These are phyloP conservation scores for Tetramorium bicarinatum DNA, from an alignment of 2,888 invertebrate species.

Conservation along the genomic window DNA sequence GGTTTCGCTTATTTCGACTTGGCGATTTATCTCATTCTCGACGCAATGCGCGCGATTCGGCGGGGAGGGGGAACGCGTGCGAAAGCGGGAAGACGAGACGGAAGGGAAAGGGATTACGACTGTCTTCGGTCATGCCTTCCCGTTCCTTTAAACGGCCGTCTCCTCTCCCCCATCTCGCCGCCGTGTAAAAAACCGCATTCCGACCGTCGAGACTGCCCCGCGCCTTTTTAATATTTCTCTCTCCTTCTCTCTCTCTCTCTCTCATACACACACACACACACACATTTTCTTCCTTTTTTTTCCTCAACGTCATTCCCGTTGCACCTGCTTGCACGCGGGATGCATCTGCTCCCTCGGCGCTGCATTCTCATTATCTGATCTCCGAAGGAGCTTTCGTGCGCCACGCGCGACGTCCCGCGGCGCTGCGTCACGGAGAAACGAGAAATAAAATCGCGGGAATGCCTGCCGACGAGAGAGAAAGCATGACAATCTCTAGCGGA, in stretches of 20 bases:
- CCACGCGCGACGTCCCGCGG: slow-evolving; percentile 15
- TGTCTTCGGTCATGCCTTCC: not conserved
- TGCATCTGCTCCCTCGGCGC: slow-evolving; percentile 46
- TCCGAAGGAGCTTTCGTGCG: slow-evolving; percentile 25
- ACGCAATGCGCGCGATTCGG: slow-evolving; percentile 12
- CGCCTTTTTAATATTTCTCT: slow-evolving; percentile 40
- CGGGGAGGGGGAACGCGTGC: not conserved
- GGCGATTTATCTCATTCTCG: not conserved
- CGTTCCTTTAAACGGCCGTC: not conserved
- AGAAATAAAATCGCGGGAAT: slow-evolving; percentile 20
- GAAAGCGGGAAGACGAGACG: not conserved
- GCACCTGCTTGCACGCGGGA: slow-evolving; percentile 54
- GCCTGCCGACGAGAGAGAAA: not conserved
- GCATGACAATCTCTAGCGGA: not conserved
- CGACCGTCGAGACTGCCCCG: slow-evolving; percentile 47
- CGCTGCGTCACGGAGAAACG: not conserved
- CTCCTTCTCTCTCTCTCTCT: not conserved
- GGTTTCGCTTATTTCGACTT: not conserved
- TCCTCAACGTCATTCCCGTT: slow-evolving; percentile 46
- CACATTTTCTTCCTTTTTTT: not conserved
- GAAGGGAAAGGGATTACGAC: slow-evolving; percentile 13
- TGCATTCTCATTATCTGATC: slow-evolving; percentile 55
- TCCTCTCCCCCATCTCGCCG: slow-evolving; percentile 17
- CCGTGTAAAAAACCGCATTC: slow-evolving; percentile 59
- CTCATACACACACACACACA: no score